phyloP scores from a whole-genome alignment of 1,140 invertebrate genomes.

The Diplogasteroides magnus region DNA sequence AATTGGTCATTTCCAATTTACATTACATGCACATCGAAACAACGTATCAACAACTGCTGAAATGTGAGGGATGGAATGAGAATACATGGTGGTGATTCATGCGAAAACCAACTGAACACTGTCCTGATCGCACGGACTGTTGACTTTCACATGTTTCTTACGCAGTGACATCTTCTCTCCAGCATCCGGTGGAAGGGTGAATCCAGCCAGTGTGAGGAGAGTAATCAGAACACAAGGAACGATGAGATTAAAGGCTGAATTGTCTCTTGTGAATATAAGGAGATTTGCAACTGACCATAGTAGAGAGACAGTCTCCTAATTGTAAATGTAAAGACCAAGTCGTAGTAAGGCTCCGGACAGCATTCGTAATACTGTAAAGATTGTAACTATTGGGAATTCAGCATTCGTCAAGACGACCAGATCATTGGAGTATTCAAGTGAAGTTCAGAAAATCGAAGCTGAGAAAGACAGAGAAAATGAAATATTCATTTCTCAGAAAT shows the following conservation, averaged over 20 bases:
- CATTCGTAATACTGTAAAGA: constrained; percentile 35
- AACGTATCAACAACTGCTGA: not conserved
- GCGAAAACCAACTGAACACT: not conserved
- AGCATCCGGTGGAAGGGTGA: constrained; percentile 94
- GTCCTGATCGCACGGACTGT: not conserved
- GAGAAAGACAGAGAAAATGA: too few species aligned
- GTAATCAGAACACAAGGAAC: constrained; percentile 97
- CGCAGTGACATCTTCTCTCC: constrained; percentile 98
- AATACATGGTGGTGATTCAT: not conserved
- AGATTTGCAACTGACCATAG: constrained; percentile 70
- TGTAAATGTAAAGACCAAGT: constrained; percentile 91
- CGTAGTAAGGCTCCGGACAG: constrained; percentile 71
- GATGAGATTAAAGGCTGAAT: constrained; percentile 82
- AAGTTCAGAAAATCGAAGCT: too few species aligned
- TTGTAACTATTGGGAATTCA: too few species aligned
- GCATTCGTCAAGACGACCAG: too few species aligned
- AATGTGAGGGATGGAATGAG: not conserved
- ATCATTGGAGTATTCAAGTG: too few species aligned
- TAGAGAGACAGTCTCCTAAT: constrained; percentile 93
- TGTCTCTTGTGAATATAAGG: not conserved
- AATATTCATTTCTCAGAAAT: too few species aligned
- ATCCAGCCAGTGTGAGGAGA: constrained; percentile 94
- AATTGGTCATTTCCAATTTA: not conserved
- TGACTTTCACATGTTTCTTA: constrained; percentile 18
- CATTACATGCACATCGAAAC: not conserved